Conservation (phyloP, 2,113 vertebrate genomes). For the Hemicordylus capensis region DNA sequence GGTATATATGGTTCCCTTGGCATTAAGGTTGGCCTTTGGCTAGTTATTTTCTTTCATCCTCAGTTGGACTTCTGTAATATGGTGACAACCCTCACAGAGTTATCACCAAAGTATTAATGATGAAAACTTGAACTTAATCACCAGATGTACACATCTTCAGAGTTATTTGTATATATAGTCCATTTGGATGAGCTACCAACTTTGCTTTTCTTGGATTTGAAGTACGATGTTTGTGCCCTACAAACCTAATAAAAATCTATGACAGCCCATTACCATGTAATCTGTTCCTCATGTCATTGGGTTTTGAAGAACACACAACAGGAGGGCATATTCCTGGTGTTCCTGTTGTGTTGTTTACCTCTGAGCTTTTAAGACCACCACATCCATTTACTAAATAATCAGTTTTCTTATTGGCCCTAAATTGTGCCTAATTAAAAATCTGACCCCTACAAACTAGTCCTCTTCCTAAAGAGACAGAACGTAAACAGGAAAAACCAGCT, state of each 20-base stretch:
- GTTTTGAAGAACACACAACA: conserved; percentile 60
- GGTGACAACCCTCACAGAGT: background rate
- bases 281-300: conserved; percentile 64
- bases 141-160: background rate
- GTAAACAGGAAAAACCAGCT: conserved; percentile 98
- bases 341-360: conserved; percentile 78
- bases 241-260: background rate
- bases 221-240: background rate
- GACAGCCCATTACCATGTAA: conserved; percentile 72
- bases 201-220: background rate
- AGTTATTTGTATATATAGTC: too few species aligned
- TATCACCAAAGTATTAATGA: background rate
- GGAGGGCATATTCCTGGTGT: conserved; percentile 69
- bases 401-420: conserved; percentile 93
- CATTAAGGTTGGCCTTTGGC: background rate
- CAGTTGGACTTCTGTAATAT: too few species aligned
- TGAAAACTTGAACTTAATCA: background rate
- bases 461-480: conserved; percentile 90
- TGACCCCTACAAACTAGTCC: conserved; percentile 87
- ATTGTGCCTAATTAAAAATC: conserved; percentile 92
- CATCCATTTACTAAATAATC: conserved; percentile 89
- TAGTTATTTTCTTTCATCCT: too few species aligned
- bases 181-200: background rate
- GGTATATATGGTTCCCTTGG: background rate
- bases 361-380: conserved; percentile 78